Evolutionary conservation across 2,888 invertebrate species (phyloP), one percentile per base, ranked within the genome.

Genomic region (Clepsis dumicolana): DNA sequence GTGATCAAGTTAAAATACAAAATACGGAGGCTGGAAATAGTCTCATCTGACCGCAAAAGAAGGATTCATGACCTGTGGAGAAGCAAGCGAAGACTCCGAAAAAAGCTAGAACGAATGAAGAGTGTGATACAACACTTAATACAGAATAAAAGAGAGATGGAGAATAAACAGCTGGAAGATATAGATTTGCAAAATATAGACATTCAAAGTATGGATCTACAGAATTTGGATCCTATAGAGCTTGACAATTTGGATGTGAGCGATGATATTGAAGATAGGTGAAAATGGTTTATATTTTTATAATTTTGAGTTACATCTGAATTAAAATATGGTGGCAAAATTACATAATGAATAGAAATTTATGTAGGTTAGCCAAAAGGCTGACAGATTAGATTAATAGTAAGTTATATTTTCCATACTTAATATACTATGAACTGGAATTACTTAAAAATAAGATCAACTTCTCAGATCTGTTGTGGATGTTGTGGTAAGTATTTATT

Each of bases 51-150:
- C 18, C 79, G 90, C 44, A 89, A 86, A 70, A 80, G 77, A 35
- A 81, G 81, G 57, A 73, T 90, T 8, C 84, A 85, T 29, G 74
- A 84, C 0, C 82, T 90, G 83, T 86, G 88, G 86, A 88, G 87
- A 64, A 75, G 80, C 0, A 86, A 84, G 44, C 76, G 78, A 60
- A 76, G 85, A 24, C 75, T 90, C 10, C 72, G 75, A 41, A 85
- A 76, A 64, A 89, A 89, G 71, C 50, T 91, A n/a, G 81, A 84
- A 0, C 73, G 77, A 54, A 83, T 90, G 83, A 87, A 83, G 21
- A 68, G 71, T 52, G 75, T 90, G 65, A 78, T 91, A 4, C 84
- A 84, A 72, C 88, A 90, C 78, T 79, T 90, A 64, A 82, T 89
- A 8, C 85, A 79, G 68, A 76, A 79, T 70, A 86, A 83, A 69